These are phyloP conservation scores for Otolemur crassicaudatus DNA, from an alignment of 2,797 vertebrate genomes.

Conservation along the genomic window DNA sequence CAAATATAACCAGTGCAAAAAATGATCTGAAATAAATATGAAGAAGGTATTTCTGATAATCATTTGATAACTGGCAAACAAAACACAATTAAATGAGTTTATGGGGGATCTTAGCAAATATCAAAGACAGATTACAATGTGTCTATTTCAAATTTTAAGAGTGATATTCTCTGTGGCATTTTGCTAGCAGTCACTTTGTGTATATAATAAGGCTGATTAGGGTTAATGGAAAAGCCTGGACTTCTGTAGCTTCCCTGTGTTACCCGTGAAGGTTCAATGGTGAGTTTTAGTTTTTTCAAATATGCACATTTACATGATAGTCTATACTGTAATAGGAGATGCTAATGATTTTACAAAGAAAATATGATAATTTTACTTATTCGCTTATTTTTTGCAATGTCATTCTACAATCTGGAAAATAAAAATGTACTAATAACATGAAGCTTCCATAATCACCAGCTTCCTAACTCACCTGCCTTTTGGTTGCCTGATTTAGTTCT, in stretches of 20 bases:
- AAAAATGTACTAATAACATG: neutral
- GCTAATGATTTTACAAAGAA: neutral
- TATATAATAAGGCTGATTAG: neutral
- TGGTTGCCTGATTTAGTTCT: neutral
- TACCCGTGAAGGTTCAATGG: neutral
- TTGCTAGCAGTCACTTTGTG: neutral
- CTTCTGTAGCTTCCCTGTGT: neutral
- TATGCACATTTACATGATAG: neutral
- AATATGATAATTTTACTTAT: neutral
- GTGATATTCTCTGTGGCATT: neutral
- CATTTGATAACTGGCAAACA: neutral
- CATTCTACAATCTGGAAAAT: neutral
- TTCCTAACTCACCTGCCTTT: neutral
- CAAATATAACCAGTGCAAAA: constrained; percentile 67
- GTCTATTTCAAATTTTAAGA: neutral
- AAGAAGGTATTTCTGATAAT: constrained; percentile 22
- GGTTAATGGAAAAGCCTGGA: neutral
- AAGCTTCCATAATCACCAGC: neutral
- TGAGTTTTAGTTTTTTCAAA: constrained; percentile 11
- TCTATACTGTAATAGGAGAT: neutral
- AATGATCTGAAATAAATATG: constrained; percentile 21
- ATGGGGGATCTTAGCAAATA: neutral
- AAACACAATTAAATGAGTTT: constrained; percentile 29
- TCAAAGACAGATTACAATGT: neutral
- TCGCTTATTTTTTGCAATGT: neutral